A percentile compares a stretch with the other conserved stretches of the same genome.
phyloP scores from a whole-genome alignment of 2,888 invertebrate genomes.

The Bibio marci region DNA sequence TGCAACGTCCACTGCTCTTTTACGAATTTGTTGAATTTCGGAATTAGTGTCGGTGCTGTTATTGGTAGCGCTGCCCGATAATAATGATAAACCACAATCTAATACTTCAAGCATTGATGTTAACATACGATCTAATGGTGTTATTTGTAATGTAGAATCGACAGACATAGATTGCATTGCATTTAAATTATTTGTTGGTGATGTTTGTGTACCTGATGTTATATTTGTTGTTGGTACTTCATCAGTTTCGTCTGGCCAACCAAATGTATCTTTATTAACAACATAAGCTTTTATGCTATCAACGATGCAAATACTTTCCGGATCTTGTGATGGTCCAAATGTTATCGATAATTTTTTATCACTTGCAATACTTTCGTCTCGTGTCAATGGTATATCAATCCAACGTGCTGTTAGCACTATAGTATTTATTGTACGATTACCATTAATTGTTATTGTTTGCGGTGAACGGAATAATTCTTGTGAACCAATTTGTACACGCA shows the following conservation, averaged over 20 bases:
- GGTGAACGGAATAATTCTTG: constrained; percentile 27
- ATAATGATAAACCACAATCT: constrained; percentile 49
- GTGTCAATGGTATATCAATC: constrained; percentile 88
- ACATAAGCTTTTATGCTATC: constrained; percentile 92
- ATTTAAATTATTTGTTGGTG: constrained; percentile 16
- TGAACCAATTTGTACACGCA: constrained; percentile 65
- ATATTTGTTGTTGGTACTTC: constrained; percentile 36
- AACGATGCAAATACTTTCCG: constrained; percentile 77
- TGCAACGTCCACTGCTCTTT: constrained; percentile 44
- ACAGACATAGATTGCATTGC: too few relatives aligned
- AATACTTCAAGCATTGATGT: constrained; percentile 53
- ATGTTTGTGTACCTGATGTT: constrained; percentile 17
- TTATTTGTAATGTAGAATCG: constrained; percentile 14
- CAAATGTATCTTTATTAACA: constrained; percentile 87
- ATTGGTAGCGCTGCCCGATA: constrained; percentile 19
- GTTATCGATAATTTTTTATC: constrained; percentile 76
- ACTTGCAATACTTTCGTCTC: constrained; percentile 82
- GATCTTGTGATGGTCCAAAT: constrained; percentile 74
- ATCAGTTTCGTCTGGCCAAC: constrained; percentile 92
- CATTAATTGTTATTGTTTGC: constrained; percentile 26
- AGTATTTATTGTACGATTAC: constrained; percentile 58
- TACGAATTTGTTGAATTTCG: constrained; percentile 21
- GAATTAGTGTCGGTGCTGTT: too few relatives aligned
- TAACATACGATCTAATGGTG: constrained; percentile 37
- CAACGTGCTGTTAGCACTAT: constrained; percentile 64